phyloP scores from a whole-genome alignment of 2,797 vertebrate species.

The Smutsia gigantea region DNA sequence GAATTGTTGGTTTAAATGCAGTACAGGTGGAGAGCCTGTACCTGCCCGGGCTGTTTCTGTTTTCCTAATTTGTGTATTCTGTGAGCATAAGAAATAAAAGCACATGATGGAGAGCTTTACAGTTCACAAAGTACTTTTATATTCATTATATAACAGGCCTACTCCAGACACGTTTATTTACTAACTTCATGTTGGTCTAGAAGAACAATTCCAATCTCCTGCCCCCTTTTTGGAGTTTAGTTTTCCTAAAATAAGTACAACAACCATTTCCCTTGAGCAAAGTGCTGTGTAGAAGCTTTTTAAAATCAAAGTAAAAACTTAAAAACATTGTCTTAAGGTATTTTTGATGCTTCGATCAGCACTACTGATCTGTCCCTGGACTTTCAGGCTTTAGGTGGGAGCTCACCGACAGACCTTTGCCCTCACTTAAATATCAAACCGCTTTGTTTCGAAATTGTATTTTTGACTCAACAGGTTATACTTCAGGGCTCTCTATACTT shows the following conservation, averaged over 20 bases:
- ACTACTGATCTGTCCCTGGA: not conserved
- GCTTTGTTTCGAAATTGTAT: not conserved
- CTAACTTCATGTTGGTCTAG: not conserved
- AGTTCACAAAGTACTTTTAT: not conserved
- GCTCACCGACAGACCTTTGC: not conserved
- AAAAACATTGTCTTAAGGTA: not conserved
- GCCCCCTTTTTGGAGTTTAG: not conserved
- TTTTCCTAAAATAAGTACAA: not conserved
- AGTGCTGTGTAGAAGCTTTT: not conserved
- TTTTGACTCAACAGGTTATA: not conserved
- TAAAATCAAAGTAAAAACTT: not conserved
- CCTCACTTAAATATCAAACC: not conserved
- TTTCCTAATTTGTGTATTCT: not conserved
- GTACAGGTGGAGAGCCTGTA: not conserved
- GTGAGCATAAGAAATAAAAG: not conserved
- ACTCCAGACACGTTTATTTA: not conserved
- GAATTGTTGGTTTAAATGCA: not conserved
- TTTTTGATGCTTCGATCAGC: not conserved
- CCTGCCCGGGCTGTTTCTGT: not conserved
- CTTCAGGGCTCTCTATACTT: not conserved
- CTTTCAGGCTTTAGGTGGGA: conserved; percentile 2
- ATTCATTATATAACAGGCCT: not conserved
- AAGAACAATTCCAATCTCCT: not conserved
- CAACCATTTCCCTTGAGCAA: not conserved
- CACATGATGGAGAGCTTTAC: not conserved